These are phyloP conservation scores for Polypterus bichir DNA, from an alignment of 2,113 vertebrate genomes.

Conservation along the genomic window DNA sequence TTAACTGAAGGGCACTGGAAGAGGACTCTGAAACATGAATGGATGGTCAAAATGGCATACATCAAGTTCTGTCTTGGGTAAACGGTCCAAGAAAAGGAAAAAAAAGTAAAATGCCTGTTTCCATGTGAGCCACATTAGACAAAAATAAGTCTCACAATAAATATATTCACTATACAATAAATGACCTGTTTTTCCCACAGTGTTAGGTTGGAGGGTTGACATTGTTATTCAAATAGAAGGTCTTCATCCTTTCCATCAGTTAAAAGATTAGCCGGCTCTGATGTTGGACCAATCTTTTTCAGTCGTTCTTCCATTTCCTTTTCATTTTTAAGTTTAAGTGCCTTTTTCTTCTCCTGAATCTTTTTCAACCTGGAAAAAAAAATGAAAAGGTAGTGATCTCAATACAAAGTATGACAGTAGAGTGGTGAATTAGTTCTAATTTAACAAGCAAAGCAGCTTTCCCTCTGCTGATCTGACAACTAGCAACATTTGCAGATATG, in stretches of 20 bases:
- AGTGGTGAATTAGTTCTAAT: too few relatives aligned
- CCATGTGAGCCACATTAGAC: conserved; percentile 4
- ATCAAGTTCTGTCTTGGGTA: too few relatives aligned
- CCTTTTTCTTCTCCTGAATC: conserved; percentile 98
- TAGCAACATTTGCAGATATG: too few relatives aligned
- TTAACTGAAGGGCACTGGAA: too few relatives aligned
- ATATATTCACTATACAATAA: conserved; percentile 25
- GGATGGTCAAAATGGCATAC: too few relatives aligned
- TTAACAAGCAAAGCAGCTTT: too few relatives aligned
- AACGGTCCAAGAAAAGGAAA: too few relatives aligned
- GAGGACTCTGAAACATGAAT: too few relatives aligned
- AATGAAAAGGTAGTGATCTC: background rate
- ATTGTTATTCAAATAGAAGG: conserved; percentile 77
- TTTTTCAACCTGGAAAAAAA: conserved; percentile 77
- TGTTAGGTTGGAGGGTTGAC: background rate
- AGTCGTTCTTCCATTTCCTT: conserved; percentile 58
- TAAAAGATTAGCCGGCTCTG: conserved; percentile 77
- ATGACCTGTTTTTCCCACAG: background rate
- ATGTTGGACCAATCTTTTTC: conserved; percentile 47
- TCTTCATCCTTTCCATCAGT: conserved; percentile 85
- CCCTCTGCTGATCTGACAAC: too few relatives aligned
- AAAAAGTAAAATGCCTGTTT: too few relatives aligned
- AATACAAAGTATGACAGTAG: too few relatives aligned
- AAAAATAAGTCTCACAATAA: conserved; percentile 46
- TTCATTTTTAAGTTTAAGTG: conserved; percentile 73